Evolutionary conservation across 2,797 vertebrate species (phyloP).

Genomic region (Takifugu ocellatus): DNA sequence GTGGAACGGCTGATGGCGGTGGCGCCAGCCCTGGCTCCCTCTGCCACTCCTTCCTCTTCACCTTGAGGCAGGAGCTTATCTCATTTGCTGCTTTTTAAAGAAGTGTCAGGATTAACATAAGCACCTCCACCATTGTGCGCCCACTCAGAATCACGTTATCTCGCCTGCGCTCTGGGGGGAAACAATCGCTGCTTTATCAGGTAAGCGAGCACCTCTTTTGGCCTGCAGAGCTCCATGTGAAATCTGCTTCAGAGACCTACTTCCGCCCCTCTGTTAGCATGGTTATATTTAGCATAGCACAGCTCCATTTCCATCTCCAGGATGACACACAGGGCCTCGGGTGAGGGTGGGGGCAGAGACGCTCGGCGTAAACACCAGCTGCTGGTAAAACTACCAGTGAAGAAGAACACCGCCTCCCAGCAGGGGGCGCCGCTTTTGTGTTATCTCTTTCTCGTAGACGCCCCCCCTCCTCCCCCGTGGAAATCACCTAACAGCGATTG

Average conservation of each 20-base stretch:
- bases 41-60: slow-evolving; percentile 41
- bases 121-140: slow-evolving; percentile 75
- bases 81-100: slow-evolving; percentile 63
- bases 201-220: slow-evolving; percentile 82
- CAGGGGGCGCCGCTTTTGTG: too few species aligned
- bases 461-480: slow-evolving; percentile 60
- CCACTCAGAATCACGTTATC: slow-evolving; percentile 72
- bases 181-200: slow-evolving; percentile 83
- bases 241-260: slow-evolving; percentile 83
- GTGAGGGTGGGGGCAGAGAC: slow-evolving; percentile 9
- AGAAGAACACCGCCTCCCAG: too few species aligned
- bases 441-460: background rate
- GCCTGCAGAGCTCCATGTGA: slow-evolving; percentile 67
- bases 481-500: slow-evolving; percentile 74
- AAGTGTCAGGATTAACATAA: slow-evolving; percentile 76
- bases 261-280: slow-evolving; percentile 74
- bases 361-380: slow-evolving; percentile 35
- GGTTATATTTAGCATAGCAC: slow-evolving; percentile 85
- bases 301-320: slow-evolving; percentile 42
- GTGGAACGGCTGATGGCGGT: slow-evolving; percentile 14
- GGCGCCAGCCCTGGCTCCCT: background rate
- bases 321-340: slow-evolving; percentile 43
- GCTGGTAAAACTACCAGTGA: slow-evolving; percentile 4
- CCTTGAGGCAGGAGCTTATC: slow-evolving; percentile 75
- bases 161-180: slow-evolving; percentile 48